phyloP scores from a whole-genome alignment of 2,888 invertebrate species.

The Cinara cedri region DNA sequence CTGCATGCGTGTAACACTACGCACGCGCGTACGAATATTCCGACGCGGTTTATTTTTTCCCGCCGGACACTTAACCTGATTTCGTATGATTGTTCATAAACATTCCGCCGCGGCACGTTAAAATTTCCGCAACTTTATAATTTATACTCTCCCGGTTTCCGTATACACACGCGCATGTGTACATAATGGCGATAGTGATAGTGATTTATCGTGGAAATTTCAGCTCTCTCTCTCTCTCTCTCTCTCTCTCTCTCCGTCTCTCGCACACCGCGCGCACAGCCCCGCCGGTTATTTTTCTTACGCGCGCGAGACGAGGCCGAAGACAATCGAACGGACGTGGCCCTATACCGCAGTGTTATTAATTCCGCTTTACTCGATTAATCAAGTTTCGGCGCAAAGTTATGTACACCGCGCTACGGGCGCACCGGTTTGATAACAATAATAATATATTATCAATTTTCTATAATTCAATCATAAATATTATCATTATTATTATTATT shows the following conservation, averaged over 20 bases:
- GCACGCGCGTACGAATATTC: neutral
- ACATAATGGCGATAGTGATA: too few species aligned
- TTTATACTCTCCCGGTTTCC: constrained; percentile 22
- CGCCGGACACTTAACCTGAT: constrained; percentile 42
- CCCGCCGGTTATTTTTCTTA: neutral
- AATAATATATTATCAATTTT: constrained; percentile 18
- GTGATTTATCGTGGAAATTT: constrained; percentile 30
- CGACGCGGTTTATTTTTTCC: neutral
- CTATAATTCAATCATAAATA: constrained; percentile 12
- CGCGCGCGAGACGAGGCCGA: neutral
- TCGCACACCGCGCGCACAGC: too few species aligned
- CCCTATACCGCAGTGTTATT: neutral
- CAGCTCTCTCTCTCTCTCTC: too few species aligned
- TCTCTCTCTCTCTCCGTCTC: too few species aligned
- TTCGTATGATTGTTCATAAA: constrained; percentile 31
- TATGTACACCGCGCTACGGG: too few species aligned
- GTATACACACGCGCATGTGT: too few species aligned
- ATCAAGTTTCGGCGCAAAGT: constrained; percentile 9
- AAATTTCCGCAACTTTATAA: constrained; percentile 21
- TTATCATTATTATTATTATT: too few species aligned
- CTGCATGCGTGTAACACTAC: too few species aligned
- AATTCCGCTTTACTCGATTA: constrained; percentile 30
- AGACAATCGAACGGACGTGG: neutral
- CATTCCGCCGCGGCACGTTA: constrained; percentile 1
- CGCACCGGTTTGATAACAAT: neutral